These are phyloP conservation scores for Trichopria drosophilae DNA, from an alignment of 2,888 invertebrate genomes.

Conservation along the genomic window DNA sequence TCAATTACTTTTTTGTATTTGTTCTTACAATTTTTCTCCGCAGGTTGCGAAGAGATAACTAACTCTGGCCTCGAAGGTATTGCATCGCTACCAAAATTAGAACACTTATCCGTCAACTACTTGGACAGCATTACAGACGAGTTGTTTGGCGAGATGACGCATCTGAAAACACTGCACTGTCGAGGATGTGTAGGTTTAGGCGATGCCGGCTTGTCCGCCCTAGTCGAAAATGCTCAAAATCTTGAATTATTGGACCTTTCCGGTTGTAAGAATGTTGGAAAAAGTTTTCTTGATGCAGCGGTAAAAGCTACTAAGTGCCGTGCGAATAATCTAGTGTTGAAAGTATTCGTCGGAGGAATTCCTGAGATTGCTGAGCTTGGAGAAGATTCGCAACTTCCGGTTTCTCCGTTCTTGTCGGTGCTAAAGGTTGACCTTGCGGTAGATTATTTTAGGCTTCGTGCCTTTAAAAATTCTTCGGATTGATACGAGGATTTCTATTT, in stretches of 20 bases:
- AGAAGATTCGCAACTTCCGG: constrained; percentile 30
- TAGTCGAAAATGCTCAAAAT: constrained; percentile 42
- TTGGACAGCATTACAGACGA: constrained; percentile 40
- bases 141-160: constrained; percentile 40
- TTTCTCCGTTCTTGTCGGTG: constrained; percentile 48
- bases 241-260: constrained; percentile 49
- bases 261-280: constrained; percentile 42
- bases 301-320: constrained; percentile 43
- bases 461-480: no score
- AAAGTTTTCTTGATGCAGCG: constrained; percentile 42
- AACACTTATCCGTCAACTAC: constrained; percentile 44
- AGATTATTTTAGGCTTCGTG: background rate
- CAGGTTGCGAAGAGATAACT: constrained; percentile 42
- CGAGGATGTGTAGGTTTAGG: constrained; percentile 40
- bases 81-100: constrained; percentile 43
- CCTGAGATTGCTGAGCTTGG: constrained; percentile 24
- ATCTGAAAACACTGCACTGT: constrained; percentile 46
- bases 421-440: constrained; percentile 42
- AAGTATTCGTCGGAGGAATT: constrained; percentile 43
- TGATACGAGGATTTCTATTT: no score
- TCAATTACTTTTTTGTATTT: background rate
- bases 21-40: constrained; percentile 1
- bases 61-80: constrained; percentile 43
- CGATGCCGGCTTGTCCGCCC: constrained; percentile 39
- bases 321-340: constrained; percentile 45